A percentile compares a stretch with the other conserved stretches of the same genome.
Conservation (phyloP, 2,113 vertebrate genomes). For the Onychostoma macrolepis region DNA sequence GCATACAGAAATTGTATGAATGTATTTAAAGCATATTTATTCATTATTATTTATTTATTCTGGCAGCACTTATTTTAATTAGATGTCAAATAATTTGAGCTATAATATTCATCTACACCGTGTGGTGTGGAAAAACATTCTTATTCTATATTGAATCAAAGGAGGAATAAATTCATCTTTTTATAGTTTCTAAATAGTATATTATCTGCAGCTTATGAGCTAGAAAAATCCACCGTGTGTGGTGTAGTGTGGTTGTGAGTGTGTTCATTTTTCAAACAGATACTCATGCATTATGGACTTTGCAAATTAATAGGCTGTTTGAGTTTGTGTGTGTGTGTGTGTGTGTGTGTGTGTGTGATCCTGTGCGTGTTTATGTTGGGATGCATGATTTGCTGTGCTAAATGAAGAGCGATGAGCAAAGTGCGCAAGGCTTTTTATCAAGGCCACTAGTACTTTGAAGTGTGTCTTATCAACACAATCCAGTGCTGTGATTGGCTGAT, state of each 20-base stretch:
- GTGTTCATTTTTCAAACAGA: not conserved
- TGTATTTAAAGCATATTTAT: not conserved
- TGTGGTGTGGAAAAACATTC: not conserved
- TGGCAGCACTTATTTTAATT: not conserved
- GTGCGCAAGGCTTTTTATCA: constrained; percentile 54
- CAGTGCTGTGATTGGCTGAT: constrained; percentile 56
- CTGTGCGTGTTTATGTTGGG: constrained; percentile 1
- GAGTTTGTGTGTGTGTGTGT: not conserved
- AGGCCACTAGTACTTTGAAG: constrained; percentile 44
- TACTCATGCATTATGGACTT: not conserved
- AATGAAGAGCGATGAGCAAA: constrained; percentile 56
- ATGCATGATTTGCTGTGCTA: constrained; percentile 18
- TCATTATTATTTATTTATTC: not conserved
- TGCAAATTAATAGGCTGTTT: not conserved
- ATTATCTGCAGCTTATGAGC: not conserved
- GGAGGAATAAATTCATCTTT: not conserved
- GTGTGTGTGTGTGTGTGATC: constrained; percentile 5
- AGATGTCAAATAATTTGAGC: not conserved
- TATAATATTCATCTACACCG: not conserved
- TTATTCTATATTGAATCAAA: not conserved
- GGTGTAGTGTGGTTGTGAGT: not conserved
- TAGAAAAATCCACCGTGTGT: not conserved
- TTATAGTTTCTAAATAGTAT: not conserved
- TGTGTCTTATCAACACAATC: constrained; percentile 48
- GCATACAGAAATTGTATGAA: not conserved